Conservation (phyloP, 2,113 vertebrate genomes). For the Halcyon senegalensis region DNA sequence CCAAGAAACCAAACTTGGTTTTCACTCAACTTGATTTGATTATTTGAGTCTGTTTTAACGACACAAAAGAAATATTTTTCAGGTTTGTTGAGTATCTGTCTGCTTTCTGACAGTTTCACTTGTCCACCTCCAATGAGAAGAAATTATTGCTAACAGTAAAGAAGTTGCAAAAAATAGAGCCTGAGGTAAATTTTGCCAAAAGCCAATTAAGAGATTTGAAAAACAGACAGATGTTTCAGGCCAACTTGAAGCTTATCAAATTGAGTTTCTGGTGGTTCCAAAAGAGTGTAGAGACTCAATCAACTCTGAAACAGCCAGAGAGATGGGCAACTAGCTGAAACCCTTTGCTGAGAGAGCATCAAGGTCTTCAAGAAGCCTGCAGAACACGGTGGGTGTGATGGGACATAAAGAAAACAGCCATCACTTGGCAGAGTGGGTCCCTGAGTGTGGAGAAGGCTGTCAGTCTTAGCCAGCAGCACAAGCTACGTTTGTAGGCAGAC, state of each 20-base stretch:
- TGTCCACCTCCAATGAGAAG: not conserved
- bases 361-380: not conserved
- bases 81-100: not conserved
- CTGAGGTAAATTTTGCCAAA: slow-evolving; percentile 13
- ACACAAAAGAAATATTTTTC: not conserved
- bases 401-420: not conserved
- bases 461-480: not conserved
- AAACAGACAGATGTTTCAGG: not conserved
- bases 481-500: not conserved
- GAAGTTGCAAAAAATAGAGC: not conserved
- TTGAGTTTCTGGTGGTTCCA: not conserved
- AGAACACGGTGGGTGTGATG: not conserved
- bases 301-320: not conserved
- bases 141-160: slow-evolving; percentile 1
- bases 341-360: not conserved
- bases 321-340: not conserved
- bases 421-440: not conserved
- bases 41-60: not conserved
- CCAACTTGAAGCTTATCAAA: not conserved
- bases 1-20: not conserved
- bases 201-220: slow-evolving; percentile 6
- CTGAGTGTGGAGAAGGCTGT: fast-evolving
- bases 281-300: not conserved
- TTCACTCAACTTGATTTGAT: not conserved
- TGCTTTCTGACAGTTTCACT: not conserved